Evolutionary conservation across 1,140 invertebrate genomes (phyloP).

Genomic region (Sycobia sp.): DNA sequence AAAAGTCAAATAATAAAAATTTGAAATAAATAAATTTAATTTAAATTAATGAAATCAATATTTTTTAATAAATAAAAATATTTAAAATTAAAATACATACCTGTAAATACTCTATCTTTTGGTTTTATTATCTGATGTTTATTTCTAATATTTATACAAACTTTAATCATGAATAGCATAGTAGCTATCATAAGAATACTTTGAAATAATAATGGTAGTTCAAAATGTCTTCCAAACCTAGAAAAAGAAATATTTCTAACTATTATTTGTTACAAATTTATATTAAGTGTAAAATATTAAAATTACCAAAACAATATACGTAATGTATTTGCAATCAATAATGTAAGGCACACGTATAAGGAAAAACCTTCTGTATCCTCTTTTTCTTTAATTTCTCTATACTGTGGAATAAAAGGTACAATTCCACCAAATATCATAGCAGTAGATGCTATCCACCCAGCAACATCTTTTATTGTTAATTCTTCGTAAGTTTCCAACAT

Average conservation of each 20-base stretch:
- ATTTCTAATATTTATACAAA: conserved; percentile 88
- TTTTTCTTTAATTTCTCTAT: conserved; percentile 86
- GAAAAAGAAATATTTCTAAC: conserved; percentile 43
- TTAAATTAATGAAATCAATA: conserved; percentile 12
- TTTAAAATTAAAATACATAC: conserved; percentile 62
- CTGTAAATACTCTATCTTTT: conserved; percentile 82
- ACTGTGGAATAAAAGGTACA: conserved; percentile 88
- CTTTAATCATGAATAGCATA: conserved; percentile 94
- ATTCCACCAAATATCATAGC: conserved; percentile 93
- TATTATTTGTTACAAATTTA: neutral
- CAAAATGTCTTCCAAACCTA: conserved; percentile 98
- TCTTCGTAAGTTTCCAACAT: conserved; percentile 41
- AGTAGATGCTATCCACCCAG: conserved; percentile 72
- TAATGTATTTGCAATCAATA: conserved; percentile 94
- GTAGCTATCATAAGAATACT: conserved; percentile 96
- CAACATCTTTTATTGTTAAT: conserved; percentile 68
- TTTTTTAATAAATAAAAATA: conserved; percentile 8
- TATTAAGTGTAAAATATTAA: conserved; percentile 5
- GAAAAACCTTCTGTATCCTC: conserved; percentile 96
- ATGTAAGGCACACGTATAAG: conserved; percentile 91
- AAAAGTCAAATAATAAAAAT: conserved; percentile 17
- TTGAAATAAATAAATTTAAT: neutral
- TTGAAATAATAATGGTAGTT: conserved; percentile 92
- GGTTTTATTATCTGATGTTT: conserved; percentile 80
- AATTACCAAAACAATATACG: conserved; percentile 95